Percentiles rank a stretch among this genome's conserved stretches.
Evolutionary conservation across 2,888 invertebrate species (phyloP).

Genomic region (Idaea dimidiata): DNA sequence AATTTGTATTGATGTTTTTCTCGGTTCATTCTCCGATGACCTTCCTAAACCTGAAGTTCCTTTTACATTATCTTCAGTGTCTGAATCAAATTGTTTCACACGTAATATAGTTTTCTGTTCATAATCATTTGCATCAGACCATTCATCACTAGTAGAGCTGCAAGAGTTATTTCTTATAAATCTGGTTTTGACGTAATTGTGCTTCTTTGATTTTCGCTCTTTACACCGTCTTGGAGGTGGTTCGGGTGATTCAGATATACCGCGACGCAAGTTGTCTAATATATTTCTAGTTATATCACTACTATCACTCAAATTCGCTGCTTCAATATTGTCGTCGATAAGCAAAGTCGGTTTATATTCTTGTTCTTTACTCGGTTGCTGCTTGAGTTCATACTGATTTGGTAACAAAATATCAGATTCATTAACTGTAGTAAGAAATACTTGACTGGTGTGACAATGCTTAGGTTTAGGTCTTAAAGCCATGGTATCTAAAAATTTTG

Average conservation of each 20-base stretch:
- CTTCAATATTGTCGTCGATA: conserved; percentile 45
- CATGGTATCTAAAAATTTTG: conserved; percentile 91
- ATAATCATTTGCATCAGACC: conserved; percentile 72
- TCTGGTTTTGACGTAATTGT: conserved; percentile 75
- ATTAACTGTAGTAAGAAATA: conserved; percentile 76
- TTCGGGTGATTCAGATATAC: conserved; percentile 70
- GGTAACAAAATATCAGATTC: conserved; percentile 48
- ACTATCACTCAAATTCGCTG: conserved; percentile 67
- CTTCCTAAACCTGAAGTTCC: conserved; percentile 41
- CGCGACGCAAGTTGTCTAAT: conserved; percentile 62
- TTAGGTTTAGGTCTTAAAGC: conserved; percentile 85
- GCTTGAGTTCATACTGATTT: conserved; percentile 31
- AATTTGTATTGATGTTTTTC: conserved; percentile 87
- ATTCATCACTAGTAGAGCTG: conserved; percentile 77
- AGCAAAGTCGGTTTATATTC: conserved; percentile 16
- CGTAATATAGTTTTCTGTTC: conserved; percentile 70
- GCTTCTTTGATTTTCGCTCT: conserved; percentile 69
- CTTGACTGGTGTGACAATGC: conserved; percentile 82
- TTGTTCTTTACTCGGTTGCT: conserved; percentile 18
- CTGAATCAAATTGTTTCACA: conserved; percentile 75
- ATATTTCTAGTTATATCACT: conserved; percentile 71
- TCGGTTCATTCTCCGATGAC: conserved; percentile 61
- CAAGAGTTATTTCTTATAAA: conserved; percentile 70
- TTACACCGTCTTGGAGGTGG: conserved; percentile 69
- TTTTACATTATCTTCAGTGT: conserved; percentile 57